Base-by-base conservation (phyloP, 2,113 vertebrate species). In the Proterorhinus semilunaris region DNA sequence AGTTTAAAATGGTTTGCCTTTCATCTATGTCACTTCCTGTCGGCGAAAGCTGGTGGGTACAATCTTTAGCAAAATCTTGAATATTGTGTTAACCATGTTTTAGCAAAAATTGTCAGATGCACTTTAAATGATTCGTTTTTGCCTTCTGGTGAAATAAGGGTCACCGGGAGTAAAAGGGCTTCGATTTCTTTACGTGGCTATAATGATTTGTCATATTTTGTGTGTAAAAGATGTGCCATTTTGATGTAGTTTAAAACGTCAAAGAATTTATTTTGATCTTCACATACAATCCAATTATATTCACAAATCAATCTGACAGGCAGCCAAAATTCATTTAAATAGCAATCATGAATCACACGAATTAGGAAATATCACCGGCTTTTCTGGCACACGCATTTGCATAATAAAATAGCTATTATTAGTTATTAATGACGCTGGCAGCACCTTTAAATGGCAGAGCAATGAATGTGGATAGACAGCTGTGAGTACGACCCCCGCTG, bases 391-490 rank as follows among this genome's bases (percentile, higher is more conserved):
- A 16, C 42, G 44, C 15, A 42, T 61, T 61, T 61, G 58, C 58
- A 61, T 61, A 61, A 61, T 44, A 61, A 61, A 61, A 61, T 16
- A 61, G 42, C 42, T 61, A 61, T 61, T 61, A 61, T 61, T 61
- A 61, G 42, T 61, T 61, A 61, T 61, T 61, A 45, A 61, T 61
- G 58, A 61, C 44, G 15, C 42, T 61, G 36, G 58, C 58, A 61
- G 58, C 58, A 61, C 58, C 58, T 61, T 61, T 61, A 61, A 44
- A 61, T 45, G 58, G 42, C 58, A 61, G 55, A 58, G 58, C n/a
- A 15, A 45, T 13, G 15, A 61, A 61, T 61, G 58, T 61, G 58
- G 42, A 44, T 61, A 61, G 58, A 61, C 58, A 61, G 58, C 57
- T 59, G 57, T 59, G 27, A 61, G 58, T 61, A 61, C 44, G 27